A percentile compares a stretch with the other conserved stretches of the same genome.
phyloP scores from a whole-genome alignment of 2,113 vertebrate genomes.

The Lonchura striata region DNA sequence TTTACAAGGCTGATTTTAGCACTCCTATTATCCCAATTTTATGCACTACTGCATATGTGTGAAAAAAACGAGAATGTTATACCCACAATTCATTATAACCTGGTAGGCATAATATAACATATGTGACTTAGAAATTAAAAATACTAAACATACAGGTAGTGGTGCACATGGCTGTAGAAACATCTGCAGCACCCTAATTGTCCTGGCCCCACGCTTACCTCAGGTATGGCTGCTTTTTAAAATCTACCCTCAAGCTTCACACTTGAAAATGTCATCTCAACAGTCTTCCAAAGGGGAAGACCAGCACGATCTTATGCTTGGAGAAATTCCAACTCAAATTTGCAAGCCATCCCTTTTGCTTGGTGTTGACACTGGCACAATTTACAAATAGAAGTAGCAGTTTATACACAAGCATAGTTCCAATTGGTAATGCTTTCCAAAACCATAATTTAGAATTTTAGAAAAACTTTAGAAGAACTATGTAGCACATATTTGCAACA shows the following conservation, averaged over 20 bases:
- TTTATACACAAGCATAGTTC: neutral
- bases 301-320: neutral
- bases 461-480: neutral
- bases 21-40: neutral
- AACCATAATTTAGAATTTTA: neutral
- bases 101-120: neutral
- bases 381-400: constrained; percentile 4
- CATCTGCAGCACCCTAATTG: neutral
- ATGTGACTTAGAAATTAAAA: neutral
- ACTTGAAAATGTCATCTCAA: neutral
- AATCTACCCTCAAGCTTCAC: neutral
- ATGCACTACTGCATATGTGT: neutral
- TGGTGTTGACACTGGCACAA: neutral
- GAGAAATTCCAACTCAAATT: neutral
- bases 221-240: neutral
- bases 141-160: neutral
- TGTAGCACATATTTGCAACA: neutral
- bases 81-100: neutral
- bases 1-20: neutral
- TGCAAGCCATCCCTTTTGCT: neutral
- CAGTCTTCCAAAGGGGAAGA: neutral
- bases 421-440: neutral
- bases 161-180: neutral
- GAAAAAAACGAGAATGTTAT: neutral
- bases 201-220: neutral